Evolutionary conservation across 2,113 vertebrate genomes (phyloP).

Genomic region (Sitta europaea): DNA sequence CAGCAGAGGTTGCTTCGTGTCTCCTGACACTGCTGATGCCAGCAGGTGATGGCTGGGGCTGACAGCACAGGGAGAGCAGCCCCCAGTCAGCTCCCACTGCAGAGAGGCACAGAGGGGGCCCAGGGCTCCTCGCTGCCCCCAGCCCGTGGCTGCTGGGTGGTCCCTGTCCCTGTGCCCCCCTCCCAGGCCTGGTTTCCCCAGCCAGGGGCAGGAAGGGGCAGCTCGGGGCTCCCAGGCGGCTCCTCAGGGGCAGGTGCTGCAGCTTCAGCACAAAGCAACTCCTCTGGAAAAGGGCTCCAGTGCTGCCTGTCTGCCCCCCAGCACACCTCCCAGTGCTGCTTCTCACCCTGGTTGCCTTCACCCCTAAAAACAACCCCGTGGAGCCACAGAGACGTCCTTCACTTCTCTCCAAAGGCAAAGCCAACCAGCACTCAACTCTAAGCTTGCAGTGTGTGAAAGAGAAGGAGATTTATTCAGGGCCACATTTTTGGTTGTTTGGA

Average conservation of each 20-base stretch:
- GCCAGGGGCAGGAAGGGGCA: not conserved
- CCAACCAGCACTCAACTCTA: not conserved
- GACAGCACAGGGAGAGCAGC: not conserved
- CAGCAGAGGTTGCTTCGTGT: not conserved
- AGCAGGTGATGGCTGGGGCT: not conserved
- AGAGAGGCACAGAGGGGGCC: not conserved
- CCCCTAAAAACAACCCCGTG: not conserved
- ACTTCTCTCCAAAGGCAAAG: not conserved
- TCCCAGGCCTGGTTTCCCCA: not conserved
- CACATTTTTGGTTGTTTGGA: not conserved
- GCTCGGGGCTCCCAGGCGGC: not conserved
- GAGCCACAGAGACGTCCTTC: not conserved
- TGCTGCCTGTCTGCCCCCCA: rapidly evolving
- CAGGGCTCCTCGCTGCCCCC: not conserved
- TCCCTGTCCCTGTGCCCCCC: not conserved
- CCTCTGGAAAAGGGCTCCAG: not conserved
- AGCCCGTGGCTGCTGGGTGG: not conserved
- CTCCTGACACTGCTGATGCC: not conserved
- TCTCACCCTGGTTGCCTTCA: not conserved
- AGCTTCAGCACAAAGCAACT: not conserved
- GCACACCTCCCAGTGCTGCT: not conserved
- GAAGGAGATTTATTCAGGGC: not conserved
- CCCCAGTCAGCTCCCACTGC: not conserved
- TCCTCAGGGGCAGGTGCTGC: not conserved
- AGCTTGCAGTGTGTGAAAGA: not conserved